Base-by-base conservation (phyloP, 2,113 vertebrate genomes). In the Zosterops japonicus region DNA sequence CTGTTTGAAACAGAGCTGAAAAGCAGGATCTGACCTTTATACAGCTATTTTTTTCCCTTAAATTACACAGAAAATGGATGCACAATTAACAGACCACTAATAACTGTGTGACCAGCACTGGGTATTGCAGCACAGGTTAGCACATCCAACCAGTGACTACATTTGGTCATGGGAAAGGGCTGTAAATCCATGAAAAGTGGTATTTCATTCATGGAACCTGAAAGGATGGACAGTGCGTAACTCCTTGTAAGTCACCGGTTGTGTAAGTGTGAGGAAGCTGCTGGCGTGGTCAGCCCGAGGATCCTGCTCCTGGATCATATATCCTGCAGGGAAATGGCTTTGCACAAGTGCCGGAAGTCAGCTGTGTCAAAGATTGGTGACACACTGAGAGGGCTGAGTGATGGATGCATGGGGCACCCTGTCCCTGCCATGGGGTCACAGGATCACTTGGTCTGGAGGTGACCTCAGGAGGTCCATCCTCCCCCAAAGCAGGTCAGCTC, bases 261-360 rank as follows among this genome's bases (percentile, higher is more conserved):
- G 93, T 78, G 94, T 59, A 96, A 96, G 67, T 1, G 28, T 86
- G 79, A 90, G 75, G 92, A 92, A 96, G 77, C 59, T 16, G 36
- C 61, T 71, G 67, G 27, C 13, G 70, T 50, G 31, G 63, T 63
- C 79, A 86, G 55, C 20, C 28, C 10, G 3, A 77, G 71, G 64
- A 67, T 59, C 60, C 50, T 70, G 27, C 24, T 47, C 81, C 65
- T 53, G n/a, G 83, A 82, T 79, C 53, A 1, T 31, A 9, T 56
- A 35, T 24, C 64, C 42, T 70, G 64, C 79, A 70, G 49, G 15
- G 64, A 90, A 77, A 63, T 7, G 49, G 10, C 64, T 70, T 56
- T 90, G 80, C 88, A 70, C 22, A 42, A 77, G 79, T 4, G 22
- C 88, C 42, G 88, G 80, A 83, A 90, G 35, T 42, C 71, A 33